Base-by-base conservation (phyloP, 1,140 invertebrate species). In the Drosophila tristis region DNA sequence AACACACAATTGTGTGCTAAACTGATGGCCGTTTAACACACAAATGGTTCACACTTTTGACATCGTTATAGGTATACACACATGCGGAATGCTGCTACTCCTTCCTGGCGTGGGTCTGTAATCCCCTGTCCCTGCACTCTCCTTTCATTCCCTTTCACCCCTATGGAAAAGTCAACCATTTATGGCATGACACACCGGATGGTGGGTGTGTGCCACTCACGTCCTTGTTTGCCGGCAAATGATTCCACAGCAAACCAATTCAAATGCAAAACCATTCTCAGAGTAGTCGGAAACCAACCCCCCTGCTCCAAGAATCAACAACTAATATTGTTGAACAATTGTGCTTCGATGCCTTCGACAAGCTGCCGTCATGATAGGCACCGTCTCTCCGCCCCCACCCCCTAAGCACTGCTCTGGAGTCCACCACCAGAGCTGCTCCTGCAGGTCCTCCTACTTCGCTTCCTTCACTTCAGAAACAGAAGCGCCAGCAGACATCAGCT, bases 311-410 rank as follows among this genome's bases (percentile, higher is more conserved):
- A 62, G 20, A 62, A 54, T 74, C 70, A 63, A 77, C 70, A 73
- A 76, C 68, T 77, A 74, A 74, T 77, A 77, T 77, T 74, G 74
- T 77, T 67, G 54, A 77, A 74, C 53, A 65, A 77, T 77, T 74
- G 74, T 76, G 70, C 70, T 74, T 62, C 57, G 58, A 77, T 77
- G 74, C 62, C 70, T 77, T 68, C 74, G 74, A 77, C 74, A 74
- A 77, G 70, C 74, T 74, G 74, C 74, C 68, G 70, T 77, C 74
- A 76, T 77, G 74, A 74, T 77, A 74, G 58, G 48, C 49, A 45
- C 42, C 26, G 25, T 59, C 26, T 29, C 44, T 7, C 26, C 26
- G n/a, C 44, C 20, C 43, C 11, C 1, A 35, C 5, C 29, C 54
- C 47, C 42, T 0, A 35, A 25, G 23, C 23, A 51, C 39, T 48